Percentiles rank a stretch among this genome's conserved stretches.
Evolutionary conservation across 2,888 invertebrate species (phyloP).

Genomic region (Eupelmus urozonus): DNA sequence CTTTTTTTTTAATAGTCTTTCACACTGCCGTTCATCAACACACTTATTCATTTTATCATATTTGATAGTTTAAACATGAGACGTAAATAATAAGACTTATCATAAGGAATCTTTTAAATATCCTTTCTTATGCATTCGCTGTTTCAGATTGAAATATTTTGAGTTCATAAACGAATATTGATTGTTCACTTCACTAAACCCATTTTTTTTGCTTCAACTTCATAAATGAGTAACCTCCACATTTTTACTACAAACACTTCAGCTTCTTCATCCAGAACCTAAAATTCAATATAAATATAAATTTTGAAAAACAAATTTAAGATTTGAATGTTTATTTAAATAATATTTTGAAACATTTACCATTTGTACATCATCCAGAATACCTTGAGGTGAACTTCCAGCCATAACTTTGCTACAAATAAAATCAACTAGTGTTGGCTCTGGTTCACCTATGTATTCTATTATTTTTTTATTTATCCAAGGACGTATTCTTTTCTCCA

Average conservation of each 20-base stretch:
- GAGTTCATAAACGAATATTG: slow-evolving; percentile 48
- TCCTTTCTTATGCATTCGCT: slow-evolving; percentile 33
- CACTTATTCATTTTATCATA: slow-evolving; percentile 49
- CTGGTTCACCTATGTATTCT: slow-evolving; percentile 99
- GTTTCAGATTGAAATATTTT: slow-evolving; percentile 44
- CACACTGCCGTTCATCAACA: slow-evolving; percentile 49
- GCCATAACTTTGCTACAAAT: slow-evolving; percentile 98
- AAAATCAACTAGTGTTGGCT: slow-evolving; percentile 98
- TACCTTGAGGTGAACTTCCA: slow-evolving; percentile 94
- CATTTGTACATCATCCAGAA: slow-evolving; percentile 99
- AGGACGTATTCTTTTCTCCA: slow-evolving; percentile 98
- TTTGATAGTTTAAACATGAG: slow-evolving; percentile 55
- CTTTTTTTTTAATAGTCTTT: slow-evolving; percentile 56
- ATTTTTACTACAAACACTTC: slow-evolving; percentile 99
- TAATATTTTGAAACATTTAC: slow-evolving; percentile 79
- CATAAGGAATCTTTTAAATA: slow-evolving; percentile 41
- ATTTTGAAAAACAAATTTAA: background rate
- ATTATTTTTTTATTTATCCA: slow-evolving; percentile 99
- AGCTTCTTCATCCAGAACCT: slow-evolving; percentile 99
- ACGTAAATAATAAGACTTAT: slow-evolving; percentile 54
- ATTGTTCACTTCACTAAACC: slow-evolving; percentile 86
- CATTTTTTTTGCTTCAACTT: slow-evolving; percentile 98
- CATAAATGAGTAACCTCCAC: slow-evolving; percentile 99
- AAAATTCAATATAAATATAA: slow-evolving; percentile 63
- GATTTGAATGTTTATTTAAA: background rate